Conservation (phyloP, 2,888 invertebrate genomes). For the Temnothorax ravouxi region DNA sequence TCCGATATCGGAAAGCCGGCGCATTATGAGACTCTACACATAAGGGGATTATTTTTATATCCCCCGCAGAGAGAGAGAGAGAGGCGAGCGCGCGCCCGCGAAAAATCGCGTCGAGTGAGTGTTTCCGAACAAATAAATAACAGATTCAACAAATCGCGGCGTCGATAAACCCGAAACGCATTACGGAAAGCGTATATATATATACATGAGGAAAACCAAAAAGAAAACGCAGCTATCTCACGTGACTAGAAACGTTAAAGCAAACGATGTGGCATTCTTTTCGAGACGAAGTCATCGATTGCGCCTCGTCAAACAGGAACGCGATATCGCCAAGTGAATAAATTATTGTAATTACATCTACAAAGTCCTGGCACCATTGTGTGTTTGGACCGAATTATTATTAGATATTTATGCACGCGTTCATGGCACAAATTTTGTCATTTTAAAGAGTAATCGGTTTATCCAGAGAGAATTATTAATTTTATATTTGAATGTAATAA, state of each 20-base stretch:
- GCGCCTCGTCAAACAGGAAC: conserved; percentile 25
- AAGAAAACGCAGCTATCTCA: conserved; percentile 59
- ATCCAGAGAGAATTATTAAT: conserved; percentile 30
- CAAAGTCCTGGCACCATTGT: background rate
- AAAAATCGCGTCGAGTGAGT: conserved; percentile 44
- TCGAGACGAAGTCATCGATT: conserved; percentile 24
- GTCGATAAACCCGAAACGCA: conserved; percentile 38
- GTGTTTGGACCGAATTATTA: background rate
- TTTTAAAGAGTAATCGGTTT: conserved; percentile 17
- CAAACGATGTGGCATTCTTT: background rate
- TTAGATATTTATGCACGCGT: conserved; percentile 1
- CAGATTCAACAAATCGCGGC: conserved; percentile 26
- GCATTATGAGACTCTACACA: conserved; percentile 11
- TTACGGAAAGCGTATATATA: conserved; percentile 2
- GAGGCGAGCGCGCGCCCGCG: background rate
- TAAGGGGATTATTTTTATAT: conserved; percentile 48
- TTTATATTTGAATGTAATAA: conserved; percentile 1
- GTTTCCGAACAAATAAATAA: conserved; percentile 58
- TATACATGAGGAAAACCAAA: conserved; percentile 37
- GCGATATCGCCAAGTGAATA: conserved; percentile 21
- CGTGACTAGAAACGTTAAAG: conserved; percentile 52
- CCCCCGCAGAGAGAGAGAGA: background rate
- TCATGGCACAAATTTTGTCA: background rate
- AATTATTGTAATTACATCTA: background rate
- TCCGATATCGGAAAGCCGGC: conserved; percentile 31